Evolutionary conservation across 2,888 invertebrate genomes (phyloP).

Genomic region (Cyaniris semiargus): DNA sequence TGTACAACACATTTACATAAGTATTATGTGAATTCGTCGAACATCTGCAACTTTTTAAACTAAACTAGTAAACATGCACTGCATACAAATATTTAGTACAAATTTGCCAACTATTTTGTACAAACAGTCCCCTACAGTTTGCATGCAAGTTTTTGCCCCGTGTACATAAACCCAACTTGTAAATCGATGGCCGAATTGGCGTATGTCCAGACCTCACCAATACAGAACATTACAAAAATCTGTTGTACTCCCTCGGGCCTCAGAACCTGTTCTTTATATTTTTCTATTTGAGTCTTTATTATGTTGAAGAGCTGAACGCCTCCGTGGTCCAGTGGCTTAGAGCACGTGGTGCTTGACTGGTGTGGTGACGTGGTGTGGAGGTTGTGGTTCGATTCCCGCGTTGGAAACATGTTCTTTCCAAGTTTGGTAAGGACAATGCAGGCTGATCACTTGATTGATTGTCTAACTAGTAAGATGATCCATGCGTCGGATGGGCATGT

Average conservation of each 20-base stretch:
- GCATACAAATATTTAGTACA: not conserved
- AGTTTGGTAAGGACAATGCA: too few relatives aligned
- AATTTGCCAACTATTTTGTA: conserved; percentile 11
- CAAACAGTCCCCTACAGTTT: conserved; percentile 13
- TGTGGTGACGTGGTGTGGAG: too few relatives aligned
- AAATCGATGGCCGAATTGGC: conserved; percentile 78
- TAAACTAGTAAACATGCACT: not conserved
- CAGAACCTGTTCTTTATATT: not conserved
- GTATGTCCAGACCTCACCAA: conserved; percentile 71
- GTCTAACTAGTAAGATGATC: too few relatives aligned
- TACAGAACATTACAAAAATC: conserved; percentile 77
- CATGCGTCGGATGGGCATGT: too few relatives aligned
- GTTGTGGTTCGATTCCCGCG: too few relatives aligned
- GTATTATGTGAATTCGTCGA: not conserved
- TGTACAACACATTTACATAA: not conserved
- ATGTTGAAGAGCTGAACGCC: not conserved
- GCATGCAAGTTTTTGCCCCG: conserved; percentile 49
- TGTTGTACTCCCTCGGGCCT: conserved; percentile 57
- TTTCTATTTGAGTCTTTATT: not conserved
- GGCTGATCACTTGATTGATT: too few relatives aligned
- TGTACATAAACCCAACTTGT: conserved; percentile 72
- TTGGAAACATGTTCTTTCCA: too few relatives aligned
- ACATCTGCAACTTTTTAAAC: not conserved
- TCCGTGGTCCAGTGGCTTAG: too few relatives aligned
- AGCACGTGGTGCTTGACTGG: too few relatives aligned